Conservation (phyloP, 2,797 vertebrate genomes). For the Falco columbarius region DNA sequence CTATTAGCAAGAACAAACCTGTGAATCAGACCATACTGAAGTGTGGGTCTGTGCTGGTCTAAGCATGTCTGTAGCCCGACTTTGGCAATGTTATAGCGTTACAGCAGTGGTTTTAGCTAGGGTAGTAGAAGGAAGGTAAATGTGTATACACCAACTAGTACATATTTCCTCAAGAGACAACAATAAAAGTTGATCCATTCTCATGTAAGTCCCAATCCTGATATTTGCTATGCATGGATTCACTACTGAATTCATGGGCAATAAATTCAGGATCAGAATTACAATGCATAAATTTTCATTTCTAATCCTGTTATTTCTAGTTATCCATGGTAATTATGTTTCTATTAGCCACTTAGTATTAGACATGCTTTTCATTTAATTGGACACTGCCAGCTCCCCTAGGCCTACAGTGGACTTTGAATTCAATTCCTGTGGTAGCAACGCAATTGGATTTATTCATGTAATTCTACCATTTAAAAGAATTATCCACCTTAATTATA, state of each 20-base stretch:
- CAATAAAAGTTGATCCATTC: background rate
- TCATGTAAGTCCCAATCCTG: background rate
- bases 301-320: constrained; percentile 23
- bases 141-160: background rate
- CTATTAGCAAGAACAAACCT: background rate
- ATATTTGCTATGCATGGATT: background rate
- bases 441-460: background rate
- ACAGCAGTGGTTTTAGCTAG: background rate
- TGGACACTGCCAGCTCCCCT: background rate
- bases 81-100: background rate
- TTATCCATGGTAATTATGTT: constrained; percentile 19
- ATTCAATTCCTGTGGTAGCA: background rate
- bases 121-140: background rate
- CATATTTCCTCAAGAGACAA: background rate
- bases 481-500: background rate
- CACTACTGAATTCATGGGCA: background rate
- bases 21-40: background rate
- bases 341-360: constrained; percentile 34
- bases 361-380: constrained; percentile 40
- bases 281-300: background rate
- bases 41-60: background rate
- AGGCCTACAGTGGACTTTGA: background rate
- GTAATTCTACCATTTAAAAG: background rate
- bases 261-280: background rate
- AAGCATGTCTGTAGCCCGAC: background rate